These are phyloP conservation scores for Bombus terrestris DNA, from an alignment of 1,140 invertebrate genomes.

Conservation along the genomic window DNA sequence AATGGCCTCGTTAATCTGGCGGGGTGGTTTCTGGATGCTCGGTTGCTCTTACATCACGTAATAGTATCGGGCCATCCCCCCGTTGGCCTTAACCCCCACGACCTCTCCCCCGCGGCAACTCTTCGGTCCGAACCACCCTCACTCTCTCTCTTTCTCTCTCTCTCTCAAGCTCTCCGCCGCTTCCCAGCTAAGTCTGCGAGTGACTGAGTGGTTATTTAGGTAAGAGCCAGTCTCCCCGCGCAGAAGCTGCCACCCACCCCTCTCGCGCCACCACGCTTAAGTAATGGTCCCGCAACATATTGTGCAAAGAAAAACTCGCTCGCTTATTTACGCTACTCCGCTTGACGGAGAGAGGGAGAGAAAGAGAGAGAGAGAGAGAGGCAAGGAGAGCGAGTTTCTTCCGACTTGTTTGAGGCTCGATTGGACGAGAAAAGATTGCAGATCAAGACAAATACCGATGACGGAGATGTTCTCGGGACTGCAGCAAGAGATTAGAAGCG, in stretches of 20 bases:
- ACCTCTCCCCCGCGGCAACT: conserved; percentile 27
- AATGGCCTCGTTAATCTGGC: conserved; percentile 81
- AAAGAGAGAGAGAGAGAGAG: neutral
- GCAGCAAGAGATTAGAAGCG: neutral
- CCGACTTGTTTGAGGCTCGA: neutral
- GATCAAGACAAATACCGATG: conserved; percentile 2
- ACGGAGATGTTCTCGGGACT: neutral
- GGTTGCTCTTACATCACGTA: conserved; percentile 80
- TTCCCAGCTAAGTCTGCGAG: conserved; percentile 76
- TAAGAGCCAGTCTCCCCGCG: conserved; percentile 80
- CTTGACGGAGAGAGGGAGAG: neutral
- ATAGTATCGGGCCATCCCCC: conserved; percentile 76
- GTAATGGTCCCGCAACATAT: conserved; percentile 79
- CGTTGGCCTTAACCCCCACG: conserved; percentile 49
- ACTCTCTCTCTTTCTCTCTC: neutral
- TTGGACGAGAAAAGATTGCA: neutral
- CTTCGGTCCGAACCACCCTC: conserved; percentile 32
- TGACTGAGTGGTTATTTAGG: conserved; percentile 84
- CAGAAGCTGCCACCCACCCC: conserved; percentile 60
- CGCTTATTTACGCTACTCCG: conserved; percentile 71
- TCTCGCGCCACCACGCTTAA: conserved; percentile 62
- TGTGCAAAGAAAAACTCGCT: conserved; percentile 77
- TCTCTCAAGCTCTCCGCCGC: conserved; percentile 46
- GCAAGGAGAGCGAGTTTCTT: neutral
- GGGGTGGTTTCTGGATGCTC: conserved; percentile 78